Evolutionary conservation across 64 coral and sea anemone species (phyloP), one percentile per base, ranked within the genome.

Genomic region (Actinia equina): DNA sequence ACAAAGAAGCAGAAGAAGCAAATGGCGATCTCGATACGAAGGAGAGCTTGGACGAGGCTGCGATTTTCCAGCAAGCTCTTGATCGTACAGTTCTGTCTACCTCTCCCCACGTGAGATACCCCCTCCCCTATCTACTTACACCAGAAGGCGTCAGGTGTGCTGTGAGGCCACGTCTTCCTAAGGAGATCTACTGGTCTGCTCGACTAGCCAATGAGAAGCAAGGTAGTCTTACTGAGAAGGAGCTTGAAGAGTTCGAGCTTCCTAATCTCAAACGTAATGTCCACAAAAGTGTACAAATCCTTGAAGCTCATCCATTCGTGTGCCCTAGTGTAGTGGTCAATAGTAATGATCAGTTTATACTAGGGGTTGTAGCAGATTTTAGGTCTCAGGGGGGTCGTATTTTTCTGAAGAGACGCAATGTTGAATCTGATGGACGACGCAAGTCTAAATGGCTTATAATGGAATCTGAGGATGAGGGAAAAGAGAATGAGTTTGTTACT

Each of bases 301-400:
- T 93, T 20, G 74, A 89, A 17, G 67, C 93, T 44, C 97, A 99
- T 44, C 90, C 93, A 15, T 71, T 99, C 8, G 49, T 93, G 0
- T 93, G 84, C 10, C 86, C 97, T 3, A 77, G 81, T 26, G 64
- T 99, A 11, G 92, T 80, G 27, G 76, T 92, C 53, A 88, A 89
- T 26, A 41, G 52, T 1, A 91, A 26, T 49, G 86, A 91, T 44
- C 83, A 76, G 70, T 79, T 92, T 17, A 83, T 92, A 19, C 93
- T 86, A 85, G 86, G 87, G 0, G 26, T 95, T 27, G 52, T 99
- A 13, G 82, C 93, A 3, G 93, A 95, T 55, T 99, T 95, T 54
- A 77, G 97, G 25, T 93, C 97, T 17, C 93, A 92, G 60, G 97
- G 97, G 43, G 97, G 97, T 61, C 93, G 89, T 57, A 93, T 99